Base-by-base conservation (phyloP, 2,888 invertebrate genomes). In the Brassicogethes aeneus region DNA sequence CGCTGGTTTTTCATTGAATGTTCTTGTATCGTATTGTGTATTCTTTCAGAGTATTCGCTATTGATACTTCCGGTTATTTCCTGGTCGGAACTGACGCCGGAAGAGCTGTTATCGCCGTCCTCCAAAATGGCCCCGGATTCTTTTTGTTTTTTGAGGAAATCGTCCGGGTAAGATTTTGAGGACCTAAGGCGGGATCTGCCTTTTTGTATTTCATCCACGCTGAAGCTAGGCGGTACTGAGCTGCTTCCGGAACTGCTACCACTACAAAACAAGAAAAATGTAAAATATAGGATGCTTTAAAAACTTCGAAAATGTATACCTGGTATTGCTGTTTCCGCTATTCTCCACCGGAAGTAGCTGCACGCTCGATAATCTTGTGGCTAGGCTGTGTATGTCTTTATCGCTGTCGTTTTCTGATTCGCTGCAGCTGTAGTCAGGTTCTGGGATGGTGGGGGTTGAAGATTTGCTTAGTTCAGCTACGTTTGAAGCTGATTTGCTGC, bases 371-470 rank as follows among this genome's bases (percentile, higher is more conserved):
- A 68, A 47, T 17, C 72, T 62, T 2, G 69, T 62, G 1, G 71
- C 74, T 3, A 68, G 62, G 51, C 73, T 71, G 56, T 66, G 77
- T 55, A 72, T 72, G 63, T 72, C 77, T 57, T 73, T 76, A 37
- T 70, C 70, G 8, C 60, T 63, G 34, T 64, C 65, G 34, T 66
- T 69, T 35, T 70, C 72, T 0, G 86, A 86, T 62, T 88, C 89
- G 48, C 86, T 88, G 68, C 89, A 79, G 64, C 89, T 89, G 70
- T 91, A 91, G 67, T 91, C 91, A 0, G 91, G 91, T 60, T 91
- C 91, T 0, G 91, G 91, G 53, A 91, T 91, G n/a, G 88, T 85
- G n/a, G 88, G 85, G 3, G 37, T 5, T 8, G 44, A 36, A 43
- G 55, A 54, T 2, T 48, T 44, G 15, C 50, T 38, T 14, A 62